A percentile compares a stretch with the other conserved stretches of the same genome.
Evolutionary conservation across 2,113 vertebrate genomes (phyloP).

Genomic region (Leucoraja erinaceus): DNA sequence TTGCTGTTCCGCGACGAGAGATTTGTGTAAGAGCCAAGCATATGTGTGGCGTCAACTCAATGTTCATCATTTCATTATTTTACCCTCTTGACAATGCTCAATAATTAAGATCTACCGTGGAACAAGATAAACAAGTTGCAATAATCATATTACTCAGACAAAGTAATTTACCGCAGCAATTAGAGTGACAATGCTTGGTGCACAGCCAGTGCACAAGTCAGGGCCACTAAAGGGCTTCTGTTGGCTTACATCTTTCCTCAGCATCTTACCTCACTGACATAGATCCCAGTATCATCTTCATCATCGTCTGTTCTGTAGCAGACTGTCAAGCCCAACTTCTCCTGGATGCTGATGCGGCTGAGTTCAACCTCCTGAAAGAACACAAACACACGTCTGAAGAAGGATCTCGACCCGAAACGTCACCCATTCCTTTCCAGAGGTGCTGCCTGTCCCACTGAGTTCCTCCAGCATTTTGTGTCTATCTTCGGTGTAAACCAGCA

Average conservation of each 20-base stretch:
- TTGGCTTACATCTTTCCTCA: fast-evolving
- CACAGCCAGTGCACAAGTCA: slow-evolving; percentile 37
- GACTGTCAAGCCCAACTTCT: slow-evolving; percentile 90
- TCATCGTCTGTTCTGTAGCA: slow-evolving; percentile 88
- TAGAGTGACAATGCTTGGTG: slow-evolving; percentile 46
- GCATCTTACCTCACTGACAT: slow-evolving; percentile 82
- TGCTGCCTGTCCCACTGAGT: too few species aligned
- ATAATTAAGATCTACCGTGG: slow-evolving; percentile 41
- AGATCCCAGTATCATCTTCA: slow-evolving; percentile 87
- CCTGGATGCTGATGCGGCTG: slow-evolving; percentile 79
- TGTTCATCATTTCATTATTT: slow-evolving; percentile 6
- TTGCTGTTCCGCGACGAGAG: background rate
- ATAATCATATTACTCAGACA: slow-evolving; percentile 47
- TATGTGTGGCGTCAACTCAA: background rate
- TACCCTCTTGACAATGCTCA: slow-evolving; percentile 40
- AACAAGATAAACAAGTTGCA: slow-evolving; percentile 46
- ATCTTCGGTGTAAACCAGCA: too few species aligned
- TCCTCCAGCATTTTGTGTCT: too few species aligned
- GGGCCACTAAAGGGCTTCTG: background rate
- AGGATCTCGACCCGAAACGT: too few species aligned
- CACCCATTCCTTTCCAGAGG: too few species aligned
- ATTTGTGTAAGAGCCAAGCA: background rate
- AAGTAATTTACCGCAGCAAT: slow-evolving; percentile 49
- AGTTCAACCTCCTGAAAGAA: slow-evolving; percentile 79
- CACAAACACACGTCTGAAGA: slow-evolving; percentile 31